phyloP scores from a whole-genome alignment of 2,888 invertebrate species.

The Gortyna flavago region DNA sequence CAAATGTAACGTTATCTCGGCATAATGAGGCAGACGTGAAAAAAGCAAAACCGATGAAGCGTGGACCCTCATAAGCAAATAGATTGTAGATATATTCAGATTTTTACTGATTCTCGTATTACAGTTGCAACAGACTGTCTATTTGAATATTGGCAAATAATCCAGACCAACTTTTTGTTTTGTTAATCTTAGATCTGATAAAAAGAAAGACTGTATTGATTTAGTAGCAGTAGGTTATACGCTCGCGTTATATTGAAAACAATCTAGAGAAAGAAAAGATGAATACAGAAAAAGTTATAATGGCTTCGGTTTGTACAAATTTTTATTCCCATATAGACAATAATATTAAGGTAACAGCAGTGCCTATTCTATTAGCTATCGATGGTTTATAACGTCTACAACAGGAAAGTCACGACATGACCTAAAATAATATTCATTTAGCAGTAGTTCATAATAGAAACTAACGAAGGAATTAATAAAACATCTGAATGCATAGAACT shows the following conservation, averaged over 20 bases:
- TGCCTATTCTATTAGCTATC: not conserved
- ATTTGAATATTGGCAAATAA: slow-evolving; percentile 38
- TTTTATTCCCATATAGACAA: not conserved
- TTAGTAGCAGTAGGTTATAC: no score
- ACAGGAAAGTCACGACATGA: slow-evolving; percentile 31
- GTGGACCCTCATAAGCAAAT: slow-evolving; percentile 62
- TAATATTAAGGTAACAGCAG: not conserved
- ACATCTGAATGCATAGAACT: slow-evolving; percentile 45
- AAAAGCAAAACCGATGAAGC: slow-evolving; percentile 67
- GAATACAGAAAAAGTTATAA: not conserved
- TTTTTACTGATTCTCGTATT: slow-evolving; percentile 66
- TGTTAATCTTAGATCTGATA: not conserved
- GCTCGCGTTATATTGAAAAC: not conserved
- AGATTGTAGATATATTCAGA: slow-evolving; percentile 53
- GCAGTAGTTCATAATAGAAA: slow-evolving; percentile 42
- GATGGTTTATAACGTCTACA: not conserved
- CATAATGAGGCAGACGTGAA: slow-evolving; percentile 65
- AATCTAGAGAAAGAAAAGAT: not conserved
- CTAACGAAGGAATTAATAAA: slow-evolving; percentile 26
- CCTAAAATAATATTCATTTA: slow-evolving; percentile 25
- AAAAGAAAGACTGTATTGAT: not conserved
- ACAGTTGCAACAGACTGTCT: slow-evolving; percentile 59
- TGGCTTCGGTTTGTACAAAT: not conserved
- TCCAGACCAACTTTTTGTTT: not conserved
- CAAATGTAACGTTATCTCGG: slow-evolving; percentile 68